These are phyloP conservation scores for Sturnus vulgaris DNA, from an alignment of 2,113 vertebrate species.

Conservation along the genomic window DNA sequence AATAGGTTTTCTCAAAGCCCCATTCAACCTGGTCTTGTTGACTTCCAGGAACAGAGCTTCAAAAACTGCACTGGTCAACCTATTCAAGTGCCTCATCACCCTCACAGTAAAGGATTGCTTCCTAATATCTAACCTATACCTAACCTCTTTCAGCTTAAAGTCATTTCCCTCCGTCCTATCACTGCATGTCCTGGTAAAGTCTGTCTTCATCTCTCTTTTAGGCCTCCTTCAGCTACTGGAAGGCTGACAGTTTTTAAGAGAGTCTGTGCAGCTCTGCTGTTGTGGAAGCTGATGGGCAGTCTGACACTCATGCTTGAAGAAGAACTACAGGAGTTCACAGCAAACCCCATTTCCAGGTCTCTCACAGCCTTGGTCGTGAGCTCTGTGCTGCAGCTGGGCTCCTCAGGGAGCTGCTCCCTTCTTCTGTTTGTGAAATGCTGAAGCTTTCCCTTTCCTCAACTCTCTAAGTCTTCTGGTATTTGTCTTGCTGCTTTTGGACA, in stretches of 20 bases:
- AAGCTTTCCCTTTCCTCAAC: neutral
- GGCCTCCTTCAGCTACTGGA: neutral
- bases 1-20: neutral
- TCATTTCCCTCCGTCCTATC: neutral
- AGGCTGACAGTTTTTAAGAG: neutral
- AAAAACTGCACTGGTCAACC: neutral
- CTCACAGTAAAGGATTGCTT: neutral
- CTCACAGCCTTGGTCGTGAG: rapidly evolving
- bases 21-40: neutral
- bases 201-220: neutral
- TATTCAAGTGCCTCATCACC: neutral
- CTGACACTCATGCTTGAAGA: neutral
- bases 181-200: neutral
- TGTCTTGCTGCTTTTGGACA: slow-evolving; percentile 10
- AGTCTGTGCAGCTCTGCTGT: neutral
- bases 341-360: neutral
- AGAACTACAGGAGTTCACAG: neutral
- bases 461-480: slow-evolving; percentile 13
- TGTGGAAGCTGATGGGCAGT: neutral
- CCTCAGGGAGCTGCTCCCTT: neutral
- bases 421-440: neutral
- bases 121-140: neutral
- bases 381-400: neutral
- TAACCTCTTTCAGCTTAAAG: neutral
- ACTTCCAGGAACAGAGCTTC: neutral